These are phyloP conservation scores for Trichopoda pennipes DNA, from an alignment of 2,888 invertebrate genomes.

Conservation along the genomic window DNA sequence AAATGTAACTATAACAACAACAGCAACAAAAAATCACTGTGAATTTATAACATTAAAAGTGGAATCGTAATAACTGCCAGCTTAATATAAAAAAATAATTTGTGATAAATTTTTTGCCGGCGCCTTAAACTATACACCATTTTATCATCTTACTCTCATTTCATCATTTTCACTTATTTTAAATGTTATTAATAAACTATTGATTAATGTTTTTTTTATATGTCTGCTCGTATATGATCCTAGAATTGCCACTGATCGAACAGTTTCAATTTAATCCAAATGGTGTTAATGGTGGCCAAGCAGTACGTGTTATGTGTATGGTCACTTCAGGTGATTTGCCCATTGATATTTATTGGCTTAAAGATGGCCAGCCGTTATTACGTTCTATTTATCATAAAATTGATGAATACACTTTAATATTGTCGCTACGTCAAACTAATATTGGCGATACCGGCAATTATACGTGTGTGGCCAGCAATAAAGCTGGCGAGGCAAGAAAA, in stretches of 20 bases:
- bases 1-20: not conserved
- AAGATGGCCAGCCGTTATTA: slow-evolving; percentile 80
- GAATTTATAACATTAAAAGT: slow-evolving; percentile 40
- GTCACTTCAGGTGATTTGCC: slow-evolving; percentile 90
- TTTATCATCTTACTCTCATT: not conserved
- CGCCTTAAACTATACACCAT: slow-evolving; percentile 13
- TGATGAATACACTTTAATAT: slow-evolving; percentile 82
- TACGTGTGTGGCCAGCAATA: slow-evolving; percentile 84
- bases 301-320: slow-evolving; percentile 84
- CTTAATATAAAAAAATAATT: not conserved
- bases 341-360: slow-evolving; percentile 86
- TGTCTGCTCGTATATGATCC: slow-evolving; percentile 20
- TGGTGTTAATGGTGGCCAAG: slow-evolving; percentile 82
- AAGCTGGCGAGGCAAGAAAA: slow-evolving; percentile 82
- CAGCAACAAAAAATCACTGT: slow-evolving; percentile 49
- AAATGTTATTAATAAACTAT: slow-evolving; percentile 17
- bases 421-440: slow-evolving; percentile 81
- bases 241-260: slow-evolving; percentile 82
- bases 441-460: slow-evolving; percentile 82
- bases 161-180: not conserved
- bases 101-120: slow-evolving; percentile 4
- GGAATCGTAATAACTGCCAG: not conserved
- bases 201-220: not conserved
- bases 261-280: slow-evolving; percentile 82
- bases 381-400: slow-evolving; percentile 80